Evolutionary conservation across 2,888 invertebrate species (phyloP), one percentile per base, ranked within the genome.

Genomic region (Trichogramma evanescens): DNA sequence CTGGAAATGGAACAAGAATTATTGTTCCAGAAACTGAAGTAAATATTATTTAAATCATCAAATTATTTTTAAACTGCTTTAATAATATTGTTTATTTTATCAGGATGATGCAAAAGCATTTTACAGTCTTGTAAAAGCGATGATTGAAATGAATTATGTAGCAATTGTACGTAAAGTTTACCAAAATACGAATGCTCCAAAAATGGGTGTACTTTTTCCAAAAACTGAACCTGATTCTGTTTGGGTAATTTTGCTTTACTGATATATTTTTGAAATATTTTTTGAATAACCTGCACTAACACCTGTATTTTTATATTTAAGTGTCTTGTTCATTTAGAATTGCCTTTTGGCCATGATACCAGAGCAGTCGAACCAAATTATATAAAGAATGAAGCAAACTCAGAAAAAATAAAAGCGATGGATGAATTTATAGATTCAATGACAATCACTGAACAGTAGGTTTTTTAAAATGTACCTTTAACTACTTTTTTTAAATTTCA

Each of bases 141-240:
- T 66, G 66, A 51, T 53, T 43, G 45, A 63, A 6, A 48, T 48
- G 6, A 26, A 63, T 43, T 62, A 56, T 38, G 64, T 43, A 26
- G 66, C 64, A 7, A 58, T 66, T 38, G 64, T 65, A 6, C 58
- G 63, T 44, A 66, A 64, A 57, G 62, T 65, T 51, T 62, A 65
- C 54, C 42, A 26, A 1, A 6, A 56, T 6, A 63, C 62, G 54
- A 58, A 39, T 50, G 4, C 58, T 8, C 65, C 66, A 4, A 65
- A 58, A 62, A 65, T 65, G 63, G 66, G 65, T 44, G 50, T 62
- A 40, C 52, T 66, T 13, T 66, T 65, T 59, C 66, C 66, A 6
- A 61, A 58, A 59, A 8, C 62, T 3, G 56, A 56, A 6, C 49
- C 59, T 26, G 62, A 60, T 46, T 59, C 65, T 9, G 46, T 61